phyloP scores from a whole-genome alignment of 2,888 invertebrate species.

The Byasa hedistus region DNA sequence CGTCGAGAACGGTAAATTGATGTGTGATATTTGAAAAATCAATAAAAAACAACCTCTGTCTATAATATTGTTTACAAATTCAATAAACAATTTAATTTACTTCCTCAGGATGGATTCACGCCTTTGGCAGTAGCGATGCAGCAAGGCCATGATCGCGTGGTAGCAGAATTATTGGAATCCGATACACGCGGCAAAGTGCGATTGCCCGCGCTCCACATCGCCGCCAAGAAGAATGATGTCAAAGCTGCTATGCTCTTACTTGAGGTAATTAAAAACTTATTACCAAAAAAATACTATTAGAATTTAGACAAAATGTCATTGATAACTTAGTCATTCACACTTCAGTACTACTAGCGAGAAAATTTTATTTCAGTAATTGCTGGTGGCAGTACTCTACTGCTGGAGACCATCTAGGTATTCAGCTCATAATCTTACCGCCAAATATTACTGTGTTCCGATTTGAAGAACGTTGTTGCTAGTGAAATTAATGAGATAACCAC shows the following conservation, averaged over 20 bases:
- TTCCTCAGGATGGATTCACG: conserved; percentile 94
- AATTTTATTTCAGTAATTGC: too few relatives aligned
- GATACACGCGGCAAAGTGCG: conserved; percentile 97
- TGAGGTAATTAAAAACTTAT: conserved; percentile 83
- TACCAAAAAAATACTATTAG: not conserved
- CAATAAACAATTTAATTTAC: not conserved
- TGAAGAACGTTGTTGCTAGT: too few relatives aligned
- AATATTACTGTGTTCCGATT: too few relatives aligned
- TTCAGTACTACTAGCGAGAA: too few relatives aligned
- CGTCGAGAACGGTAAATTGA: conserved; percentile 84
- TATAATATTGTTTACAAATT: too few relatives aligned
- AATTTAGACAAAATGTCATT: not conserved
- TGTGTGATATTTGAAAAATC: too few relatives aligned
- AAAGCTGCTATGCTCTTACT: conserved; percentile 95
- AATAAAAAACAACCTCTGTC: too few relatives aligned
- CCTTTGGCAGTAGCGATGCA: conserved; percentile 99
- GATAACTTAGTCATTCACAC: too few relatives aligned
- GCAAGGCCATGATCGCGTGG: conserved; percentile 98
- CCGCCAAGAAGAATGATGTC: conserved; percentile 99
- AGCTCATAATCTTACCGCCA: too few relatives aligned
- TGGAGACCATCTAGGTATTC: too few relatives aligned
- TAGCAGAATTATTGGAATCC: conserved; percentile 96
- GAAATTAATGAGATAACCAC: too few relatives aligned
- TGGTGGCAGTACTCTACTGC: too few relatives aligned
- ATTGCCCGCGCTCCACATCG: conserved; percentile 97